Base-by-base conservation (phyloP, 1,140 invertebrate genomes). In the Elymnias hypermnestra region DNA sequence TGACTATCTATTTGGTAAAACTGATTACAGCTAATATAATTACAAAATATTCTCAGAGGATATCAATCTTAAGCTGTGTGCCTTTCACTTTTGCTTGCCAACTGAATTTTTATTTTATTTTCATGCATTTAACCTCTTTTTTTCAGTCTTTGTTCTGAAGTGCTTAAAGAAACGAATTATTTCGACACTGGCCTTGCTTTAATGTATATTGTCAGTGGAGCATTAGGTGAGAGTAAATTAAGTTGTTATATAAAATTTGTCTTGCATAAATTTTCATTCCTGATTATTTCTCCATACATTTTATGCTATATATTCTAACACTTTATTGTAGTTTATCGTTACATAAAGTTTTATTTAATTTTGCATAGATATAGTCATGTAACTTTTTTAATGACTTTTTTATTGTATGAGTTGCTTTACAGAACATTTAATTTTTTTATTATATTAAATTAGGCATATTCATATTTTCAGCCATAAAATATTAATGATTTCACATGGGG, bases 91-190 rank as follows among this genome's bases (percentile, higher is more conserved):
- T 57, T 38, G 18, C 35, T 40, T 45, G 22, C 36, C 26, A 26
- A 42, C 29, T 18, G n/a, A 44, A 25, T 42, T 28, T 38, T n/a
- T 39, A 50, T 53, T 47, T 19, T 43, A 21, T 25, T 58, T 18
- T 38, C 7, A 12, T 33, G 10, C 38, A 3, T 37, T 42, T 42
- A 52, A 38, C 56, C 57, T 64, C 29, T 56, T 60, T 83, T 60
- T 83, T 84, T 61, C 71, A 84, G 77, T 19, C 52, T 82, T 45
- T 78, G 74, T 56, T 76, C 71, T 42, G 74, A 78, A 69, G 57
- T 78, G 61, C 58, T 64, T 37, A 71, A 75, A 71, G 74, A 79
- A 53, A 69, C 71, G 37, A 74, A 68, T 52, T 78, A 69, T 53
- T 66, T 82, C 44, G 69, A 79, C 48, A 69, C 63, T 72, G 76